These are phyloP conservation scores for Pseudopleuronectes americanus DNA, from an alignment of 2,797 vertebrate genomes.

Conservation along the genomic window DNA sequence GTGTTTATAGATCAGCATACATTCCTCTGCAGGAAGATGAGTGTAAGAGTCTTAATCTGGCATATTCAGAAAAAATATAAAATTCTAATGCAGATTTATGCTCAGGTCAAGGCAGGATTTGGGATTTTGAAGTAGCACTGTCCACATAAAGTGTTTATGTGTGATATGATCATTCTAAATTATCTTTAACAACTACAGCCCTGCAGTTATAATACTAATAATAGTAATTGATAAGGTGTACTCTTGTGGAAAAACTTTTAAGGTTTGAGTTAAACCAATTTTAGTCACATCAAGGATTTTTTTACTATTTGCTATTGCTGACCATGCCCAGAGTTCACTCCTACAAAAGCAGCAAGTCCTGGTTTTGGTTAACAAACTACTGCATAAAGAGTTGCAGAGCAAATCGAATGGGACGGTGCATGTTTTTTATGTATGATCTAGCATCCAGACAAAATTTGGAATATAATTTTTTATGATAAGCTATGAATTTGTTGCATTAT, in stretches of 20 bases:
- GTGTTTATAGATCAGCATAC: constrained; percentile 29
- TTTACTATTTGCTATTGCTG: constrained; percentile 16
- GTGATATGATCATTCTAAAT: not conserved
- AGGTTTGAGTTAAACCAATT: constrained; percentile 3
- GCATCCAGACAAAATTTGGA: not conserved
- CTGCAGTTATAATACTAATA: too few species aligned
- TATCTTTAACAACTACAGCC: not conserved
- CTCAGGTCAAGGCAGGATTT: constrained; percentile 10
- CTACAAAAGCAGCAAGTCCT: not conserved
- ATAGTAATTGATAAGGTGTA: not conserved
- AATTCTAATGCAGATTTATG: constrained; percentile 30
- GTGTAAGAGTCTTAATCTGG: constrained; percentile 20
- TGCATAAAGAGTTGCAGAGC: constrained; percentile 32
- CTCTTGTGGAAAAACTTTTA: constrained; percentile 5
- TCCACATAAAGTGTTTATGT: constrained; percentile 11
- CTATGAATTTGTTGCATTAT: not conserved
- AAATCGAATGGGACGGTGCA: constrained; percentile 49
- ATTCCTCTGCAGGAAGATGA: constrained; percentile 2
- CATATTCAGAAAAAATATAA: constrained; percentile 20
- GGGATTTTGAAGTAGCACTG: constrained; percentile 5
- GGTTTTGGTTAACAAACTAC: constrained; percentile 6
- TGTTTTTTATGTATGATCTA: constrained; percentile 15
- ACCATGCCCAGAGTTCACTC: constrained; percentile 3
- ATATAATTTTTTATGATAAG: too few species aligned
- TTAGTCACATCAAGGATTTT: not conserved